phyloP scores from a whole-genome alignment of 2,888 invertebrate species.

The Leptothorax acervorum region DNA sequence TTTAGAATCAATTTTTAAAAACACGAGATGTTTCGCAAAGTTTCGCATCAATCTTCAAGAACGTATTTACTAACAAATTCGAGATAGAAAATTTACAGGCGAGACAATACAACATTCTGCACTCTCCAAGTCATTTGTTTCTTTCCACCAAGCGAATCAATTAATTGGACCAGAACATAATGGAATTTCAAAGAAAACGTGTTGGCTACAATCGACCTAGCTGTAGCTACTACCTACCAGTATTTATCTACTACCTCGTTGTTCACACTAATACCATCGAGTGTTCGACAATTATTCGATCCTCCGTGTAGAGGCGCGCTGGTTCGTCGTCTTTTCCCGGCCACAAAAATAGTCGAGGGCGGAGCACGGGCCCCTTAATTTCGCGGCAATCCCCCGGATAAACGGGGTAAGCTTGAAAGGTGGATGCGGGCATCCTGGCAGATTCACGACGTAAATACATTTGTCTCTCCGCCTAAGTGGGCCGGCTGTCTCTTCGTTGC shows the following conservation, averaged over 20 bases:
- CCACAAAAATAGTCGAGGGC: constrained; percentile 51
- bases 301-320: constrained; percentile 4
- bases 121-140: constrained; percentile 43
- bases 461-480: constrained; percentile 81
- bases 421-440: constrained; percentile 75
- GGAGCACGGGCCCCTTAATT: constrained; percentile 67
- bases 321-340: constrained; percentile 19
- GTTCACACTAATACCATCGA: constrained; percentile 48
- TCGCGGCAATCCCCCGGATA: constrained; percentile 73
- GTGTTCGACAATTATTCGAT: constrained; percentile 48
- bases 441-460: constrained; percentile 79
- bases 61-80: constrained; percentile 48
- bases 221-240: constrained; percentile 35
- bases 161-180: constrained; percentile 42
- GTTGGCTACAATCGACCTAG: constrained; percentile 28
- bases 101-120: constrained; percentile 23
- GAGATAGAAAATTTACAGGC: constrained; percentile 51
- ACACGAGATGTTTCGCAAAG: constrained; percentile 34
- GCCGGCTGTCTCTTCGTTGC: constrained; percentile 80
- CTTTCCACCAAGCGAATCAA: constrained; percentile 31
- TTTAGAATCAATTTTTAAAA: constrained; percentile 48
- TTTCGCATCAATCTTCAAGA: constrained; percentile 42
- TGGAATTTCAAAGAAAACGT: constrained; percentile 39
- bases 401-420: constrained; percentile 76
- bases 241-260: constrained; percentile 46